Percentiles rank a stretch among this genome's conserved stretches.
Evolutionary conservation across 1,140 invertebrate genomes (phyloP).

Genomic region (Metopolophium dirhodum): DNA sequence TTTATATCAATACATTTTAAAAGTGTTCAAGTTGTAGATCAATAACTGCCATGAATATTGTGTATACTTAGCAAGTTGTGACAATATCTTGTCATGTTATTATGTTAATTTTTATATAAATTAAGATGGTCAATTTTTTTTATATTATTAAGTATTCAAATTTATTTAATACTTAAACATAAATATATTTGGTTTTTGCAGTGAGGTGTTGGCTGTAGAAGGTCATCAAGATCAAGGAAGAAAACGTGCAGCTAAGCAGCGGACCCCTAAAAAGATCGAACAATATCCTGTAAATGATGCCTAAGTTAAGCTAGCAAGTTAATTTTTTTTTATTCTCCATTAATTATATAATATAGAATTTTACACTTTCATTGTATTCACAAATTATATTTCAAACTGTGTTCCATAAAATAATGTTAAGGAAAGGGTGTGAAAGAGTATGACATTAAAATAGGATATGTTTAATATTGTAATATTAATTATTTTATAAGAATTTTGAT

Average conservation of each 20-base stretch:
- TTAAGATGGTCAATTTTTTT: background rate
- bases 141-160: too few relatives aligned
- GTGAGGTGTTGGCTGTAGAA: conserved; percentile 35
- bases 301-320: background rate
- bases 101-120: background rate
- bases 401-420: conserved; percentile 15
- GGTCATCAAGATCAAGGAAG: conserved; percentile 11
- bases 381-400: background rate
- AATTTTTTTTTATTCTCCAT: background rate
- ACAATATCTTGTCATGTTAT: too few relatives aligned
- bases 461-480: conserved; percentile 5
- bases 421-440: background rate
- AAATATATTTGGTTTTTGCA: background rate
- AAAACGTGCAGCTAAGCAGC: conserved; percentile 32
- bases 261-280: conserved; percentile 14
- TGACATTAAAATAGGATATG: conserved; percentile 15
- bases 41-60: too few relatives aligned
- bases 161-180: background rate
- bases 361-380: background rate
- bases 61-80: too few relatives aligned
- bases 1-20: too few relatives aligned
- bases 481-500: background rate
- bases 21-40: too few relatives aligned
- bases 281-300: conserved; percentile 15
- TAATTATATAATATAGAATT: background rate